phyloP scores from a whole-genome alignment of 2,113 vertebrate genomes.

The Kobus ellipsiprymnus region DNA sequence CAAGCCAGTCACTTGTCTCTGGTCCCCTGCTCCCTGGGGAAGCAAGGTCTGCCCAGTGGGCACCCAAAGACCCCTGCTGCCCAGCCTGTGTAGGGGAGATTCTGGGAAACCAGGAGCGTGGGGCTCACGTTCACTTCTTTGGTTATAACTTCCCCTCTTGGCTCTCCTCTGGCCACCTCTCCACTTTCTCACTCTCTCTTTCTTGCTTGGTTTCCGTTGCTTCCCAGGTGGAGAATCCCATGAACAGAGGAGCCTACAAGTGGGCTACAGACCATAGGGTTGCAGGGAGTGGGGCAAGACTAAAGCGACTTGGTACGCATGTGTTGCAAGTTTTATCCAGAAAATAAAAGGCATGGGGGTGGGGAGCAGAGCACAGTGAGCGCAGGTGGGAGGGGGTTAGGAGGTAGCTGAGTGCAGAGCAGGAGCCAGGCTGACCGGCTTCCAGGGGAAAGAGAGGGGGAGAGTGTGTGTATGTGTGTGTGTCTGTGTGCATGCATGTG shows the following conservation, averaged over 20 bases:
- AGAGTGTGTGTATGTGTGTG: too few relatives aligned
- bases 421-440: not conserved
- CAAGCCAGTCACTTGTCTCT: not conserved
- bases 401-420: not conserved
- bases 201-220: not conserved
- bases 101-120: not conserved
- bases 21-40: not conserved
- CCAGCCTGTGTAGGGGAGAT: accelerated
- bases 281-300: not conserved
- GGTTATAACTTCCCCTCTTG: not conserved
- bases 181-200: not conserved
- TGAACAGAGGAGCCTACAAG: not conserved
- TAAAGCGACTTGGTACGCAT: not conserved
- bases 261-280: not conserved
- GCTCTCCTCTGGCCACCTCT: not conserved
- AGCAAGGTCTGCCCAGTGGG: not conserved
- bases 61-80: not conserved
- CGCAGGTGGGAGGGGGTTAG: accelerated
- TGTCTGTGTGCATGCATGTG: not conserved
- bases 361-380: too few relatives aligned
- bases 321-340: too few relatives aligned
- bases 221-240: not conserved
- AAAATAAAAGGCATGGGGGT: not conserved
- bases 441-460: not conserved
- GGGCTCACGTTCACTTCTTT: accelerated